Percentiles rank a stretch among this genome's conserved stretches.
These are phyloP conservation scores for Capreolus pygargus DNA, from an alignment of 2,113 vertebrate species.

Conservation along the genomic window DNA sequence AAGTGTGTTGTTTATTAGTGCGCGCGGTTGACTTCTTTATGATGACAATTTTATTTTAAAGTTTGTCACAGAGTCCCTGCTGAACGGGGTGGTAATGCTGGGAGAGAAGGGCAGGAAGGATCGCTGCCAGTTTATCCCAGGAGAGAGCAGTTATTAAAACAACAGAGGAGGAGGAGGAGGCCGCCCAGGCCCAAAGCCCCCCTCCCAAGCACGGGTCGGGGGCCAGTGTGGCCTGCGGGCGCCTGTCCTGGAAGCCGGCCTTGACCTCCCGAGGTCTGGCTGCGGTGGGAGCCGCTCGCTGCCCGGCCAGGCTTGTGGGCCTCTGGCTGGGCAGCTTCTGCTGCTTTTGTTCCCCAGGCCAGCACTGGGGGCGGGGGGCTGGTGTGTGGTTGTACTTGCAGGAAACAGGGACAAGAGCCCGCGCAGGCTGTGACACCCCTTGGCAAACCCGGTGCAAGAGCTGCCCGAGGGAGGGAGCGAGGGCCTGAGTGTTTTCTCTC, in stretches of 20 bases:
- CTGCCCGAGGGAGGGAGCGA: rapidly evolving
- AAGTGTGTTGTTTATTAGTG: slow-evolving; percentile 50
- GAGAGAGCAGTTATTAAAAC: background rate
- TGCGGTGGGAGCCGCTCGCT: rapidly evolving
- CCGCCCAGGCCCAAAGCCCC: background rate
- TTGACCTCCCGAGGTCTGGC: background rate
- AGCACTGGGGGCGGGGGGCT: background rate
- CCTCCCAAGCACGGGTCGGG: rapidly evolving
- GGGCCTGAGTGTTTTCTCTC: too few species aligned
- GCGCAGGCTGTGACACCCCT: rapidly evolving
- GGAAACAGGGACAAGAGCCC: background rate
- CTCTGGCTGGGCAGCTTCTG: background rate
- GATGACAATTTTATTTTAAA: slow-evolving; percentile 55
- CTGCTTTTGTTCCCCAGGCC: background rate
- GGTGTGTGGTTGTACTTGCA: background rate
- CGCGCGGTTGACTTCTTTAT: slow-evolving; percentile 43
- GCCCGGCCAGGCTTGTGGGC: rapidly evolving
- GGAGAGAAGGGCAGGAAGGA: background rate
- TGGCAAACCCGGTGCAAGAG: rapidly evolving
- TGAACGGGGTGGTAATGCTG: background rate
- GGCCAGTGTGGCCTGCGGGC: rapidly evolving
- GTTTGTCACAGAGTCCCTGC: background rate
- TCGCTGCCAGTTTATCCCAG: background rate
- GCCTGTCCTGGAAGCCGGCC: background rate
- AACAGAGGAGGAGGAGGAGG: background rate